Evolutionary conservation across 2,113 vertebrate species (phyloP).

Genomic region (Diphyllodes magnificus): DNA sequence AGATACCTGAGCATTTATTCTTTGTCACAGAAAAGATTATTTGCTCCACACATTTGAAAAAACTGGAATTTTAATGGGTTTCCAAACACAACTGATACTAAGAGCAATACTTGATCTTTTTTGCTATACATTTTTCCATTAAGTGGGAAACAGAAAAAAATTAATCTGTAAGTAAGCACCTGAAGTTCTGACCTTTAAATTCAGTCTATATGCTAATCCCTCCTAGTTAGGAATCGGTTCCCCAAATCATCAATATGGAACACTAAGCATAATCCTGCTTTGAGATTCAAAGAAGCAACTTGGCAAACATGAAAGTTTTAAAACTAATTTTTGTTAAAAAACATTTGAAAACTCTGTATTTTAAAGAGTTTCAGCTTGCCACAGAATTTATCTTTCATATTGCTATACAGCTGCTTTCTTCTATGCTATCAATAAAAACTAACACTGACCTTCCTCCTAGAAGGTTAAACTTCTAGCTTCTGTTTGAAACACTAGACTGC

Average conservation of each 20-base stretch:
- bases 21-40: neutral
- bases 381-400: conserved; percentile 62
- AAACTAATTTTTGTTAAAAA: conserved; percentile 59
- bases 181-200: conserved; percentile 51
- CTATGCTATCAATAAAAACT: conserved; percentile 71
- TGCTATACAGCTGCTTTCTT: conserved; percentile 61
- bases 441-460: conserved; percentile 70
- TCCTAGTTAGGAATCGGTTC: neutral
- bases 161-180: neutral
- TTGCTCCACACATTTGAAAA: neutral
- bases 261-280: neutral
- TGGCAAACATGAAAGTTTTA: conserved; percentile 37
- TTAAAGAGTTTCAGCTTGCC: conserved; percentile 49
- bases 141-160: neutral
- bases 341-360: conserved; percentile 39
- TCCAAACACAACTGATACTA: neutral
- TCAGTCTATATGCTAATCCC: conserved; percentile 39
- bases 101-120: neutral
- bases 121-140: neutral
- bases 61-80: neutral
- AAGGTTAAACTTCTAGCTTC: conserved; percentile 76
- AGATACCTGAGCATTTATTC: neutral
- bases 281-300: neutral
- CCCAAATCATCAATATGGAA: conserved; percentile 12
- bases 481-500: conserved; percentile 67